These are phyloP conservation scores for Menidia beryllina DNA, from an alignment of 2,113 vertebrate species.

Conservation along the genomic window DNA sequence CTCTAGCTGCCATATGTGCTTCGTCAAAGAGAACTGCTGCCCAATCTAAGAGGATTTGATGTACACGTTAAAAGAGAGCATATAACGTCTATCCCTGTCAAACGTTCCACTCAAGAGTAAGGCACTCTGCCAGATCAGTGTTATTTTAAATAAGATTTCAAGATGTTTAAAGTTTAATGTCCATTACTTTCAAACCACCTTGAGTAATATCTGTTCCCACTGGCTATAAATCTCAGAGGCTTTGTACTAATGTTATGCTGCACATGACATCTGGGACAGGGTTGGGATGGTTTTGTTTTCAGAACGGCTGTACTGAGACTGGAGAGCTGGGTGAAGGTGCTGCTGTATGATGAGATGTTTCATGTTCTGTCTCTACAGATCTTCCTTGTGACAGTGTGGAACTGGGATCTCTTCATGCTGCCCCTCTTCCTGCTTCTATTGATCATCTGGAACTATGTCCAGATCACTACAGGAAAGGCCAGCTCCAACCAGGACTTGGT, in stretches of 20 bases:
- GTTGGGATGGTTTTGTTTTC: constrained; percentile 62
- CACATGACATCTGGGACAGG: constrained; percentile 50
- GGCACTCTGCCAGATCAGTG: constrained; percentile 64
- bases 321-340: constrained; percentile 27
- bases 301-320: constrained; percentile 50
- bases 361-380: constrained; percentile 82
- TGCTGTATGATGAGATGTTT: constrained; percentile 57
- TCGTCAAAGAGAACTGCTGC: constrained; percentile 57
- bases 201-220: constrained; percentile 64
- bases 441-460: constrained; percentile 90
- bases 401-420: constrained; percentile 95
- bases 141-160: constrained; percentile 74
- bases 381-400: constrained; percentile 92
- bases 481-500: constrained; percentile 88
- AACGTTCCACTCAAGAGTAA: constrained; percentile 63
- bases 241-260: constrained; percentile 46
- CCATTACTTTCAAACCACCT: constrained; percentile 58
- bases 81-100: constrained; percentile 67
- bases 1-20: constrained; percentile 73
- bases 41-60: constrained; percentile 76
- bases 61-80: constrained; percentile 72
- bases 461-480: constrained; percentile 80
- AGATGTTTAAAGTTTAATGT: constrained; percentile 77
- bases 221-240: constrained; percentile 52
- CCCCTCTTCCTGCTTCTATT: constrained; percentile 91